A percentile compares a stretch with the other conserved stretches of the same genome.
These are phyloP conservation scores for Piezodorus guildinii DNA, from an alignment of 1,140 invertebrate genomes.

Conservation along the genomic window DNA sequence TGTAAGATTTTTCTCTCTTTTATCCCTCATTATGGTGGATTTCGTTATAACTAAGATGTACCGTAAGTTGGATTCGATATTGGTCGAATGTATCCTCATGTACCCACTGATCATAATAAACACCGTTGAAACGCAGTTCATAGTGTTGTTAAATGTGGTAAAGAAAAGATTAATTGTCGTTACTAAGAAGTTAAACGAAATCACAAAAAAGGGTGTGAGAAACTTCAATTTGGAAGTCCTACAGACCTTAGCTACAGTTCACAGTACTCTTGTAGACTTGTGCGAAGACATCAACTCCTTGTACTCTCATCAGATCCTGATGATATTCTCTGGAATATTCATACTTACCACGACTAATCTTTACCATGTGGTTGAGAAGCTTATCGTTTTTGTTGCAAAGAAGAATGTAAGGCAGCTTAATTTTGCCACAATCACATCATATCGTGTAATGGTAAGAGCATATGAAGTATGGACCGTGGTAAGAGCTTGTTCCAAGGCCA, in stretches of 20 bases:
- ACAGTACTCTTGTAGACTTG: background rate
- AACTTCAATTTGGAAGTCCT: background rate
- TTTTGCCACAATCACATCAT: background rate
- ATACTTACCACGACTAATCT: conserved; percentile 19
- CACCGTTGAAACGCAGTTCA: conserved; percentile 15
- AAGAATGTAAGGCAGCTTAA: background rate
- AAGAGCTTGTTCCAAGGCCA: conserved; percentile 8
- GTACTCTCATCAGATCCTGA: conserved; percentile 17
- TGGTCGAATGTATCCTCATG: conserved; percentile 15
- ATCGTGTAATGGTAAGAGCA: conserved; percentile 12
- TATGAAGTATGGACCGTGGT: conserved; percentile 18
- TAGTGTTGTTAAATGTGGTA: conserved; percentile 11
- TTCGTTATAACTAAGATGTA: background rate
- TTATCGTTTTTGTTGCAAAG: background rate
- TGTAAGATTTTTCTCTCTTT: background rate
- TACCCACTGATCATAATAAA: conserved; percentile 7
- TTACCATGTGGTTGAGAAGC: conserved; percentile 21
- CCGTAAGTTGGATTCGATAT: background rate
- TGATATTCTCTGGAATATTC: conserved; percentile 20
- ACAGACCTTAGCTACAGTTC: background rate
- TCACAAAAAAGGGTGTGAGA: background rate
- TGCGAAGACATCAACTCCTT: conserved; percentile 12
- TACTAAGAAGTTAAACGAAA: background rate
- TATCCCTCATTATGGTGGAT: background rate
- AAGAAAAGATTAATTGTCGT: background rate